These are phyloP conservation scores for Copidosoma aretas DNA, from an alignment of 2,888 invertebrate species.

Conservation along the genomic window DNA sequence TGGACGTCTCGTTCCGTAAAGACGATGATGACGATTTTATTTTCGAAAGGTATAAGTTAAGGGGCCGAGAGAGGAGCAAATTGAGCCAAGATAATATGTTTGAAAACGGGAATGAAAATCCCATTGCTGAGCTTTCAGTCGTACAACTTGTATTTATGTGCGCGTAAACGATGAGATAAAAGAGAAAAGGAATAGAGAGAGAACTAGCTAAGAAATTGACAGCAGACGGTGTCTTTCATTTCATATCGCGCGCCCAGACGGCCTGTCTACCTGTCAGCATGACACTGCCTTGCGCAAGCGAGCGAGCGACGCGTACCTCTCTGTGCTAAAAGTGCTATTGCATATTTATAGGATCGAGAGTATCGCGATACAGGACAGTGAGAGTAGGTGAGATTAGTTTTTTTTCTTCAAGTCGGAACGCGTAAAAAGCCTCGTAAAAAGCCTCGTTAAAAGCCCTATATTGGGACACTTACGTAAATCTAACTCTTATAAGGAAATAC, in stretches of 20 bases:
- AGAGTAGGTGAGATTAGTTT: conserved; percentile 7
- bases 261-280: conserved; percentile 55
- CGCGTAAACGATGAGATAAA: background rate
- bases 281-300: conserved; percentile 41
- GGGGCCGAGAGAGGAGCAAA: too few species aligned
- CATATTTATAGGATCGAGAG: conserved; percentile 59
- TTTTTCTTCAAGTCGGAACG: conserved; percentile 34
- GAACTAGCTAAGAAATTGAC: conserved; percentile 52
- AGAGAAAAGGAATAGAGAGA: conserved; percentile 4
- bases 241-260: conserved; percentile 43
- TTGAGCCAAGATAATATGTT: background rate
- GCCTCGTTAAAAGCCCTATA: too few species aligned
- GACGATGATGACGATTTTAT: background rate
- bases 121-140: conserved; percentile 19
- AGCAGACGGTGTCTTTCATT: conserved; percentile 48
- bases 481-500: too few species aligned
- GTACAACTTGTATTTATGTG: background rate
- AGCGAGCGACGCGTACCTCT: conserved; percentile 51
- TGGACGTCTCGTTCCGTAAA: background rate
- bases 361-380: conserved; percentile 52
- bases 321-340: conserved; percentile 60
- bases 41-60: background rate
- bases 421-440: conserved; percentile 33
- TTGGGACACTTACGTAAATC: too few species aligned
- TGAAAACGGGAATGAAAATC: conserved; percentile 33